These are phyloP conservation scores for Centropyge bicolor DNA, from an alignment of 2,797 vertebrate genomes.

Conservation along the genomic window DNA sequence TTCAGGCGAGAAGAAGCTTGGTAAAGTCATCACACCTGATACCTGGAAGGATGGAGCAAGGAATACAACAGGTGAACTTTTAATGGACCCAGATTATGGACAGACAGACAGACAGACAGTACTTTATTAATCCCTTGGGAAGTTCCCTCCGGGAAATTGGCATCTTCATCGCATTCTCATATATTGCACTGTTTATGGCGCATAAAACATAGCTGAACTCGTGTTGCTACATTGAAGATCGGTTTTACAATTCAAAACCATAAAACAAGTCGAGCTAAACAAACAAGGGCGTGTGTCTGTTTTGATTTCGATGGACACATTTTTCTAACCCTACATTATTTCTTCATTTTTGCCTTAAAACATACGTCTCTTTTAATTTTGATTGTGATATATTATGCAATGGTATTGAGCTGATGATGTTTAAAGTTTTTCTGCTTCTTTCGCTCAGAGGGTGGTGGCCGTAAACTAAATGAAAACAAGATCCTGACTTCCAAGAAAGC, in stretches of 20 bases:
- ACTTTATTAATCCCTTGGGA: too few species aligned
- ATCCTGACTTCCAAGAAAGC: conserved; percentile 96
- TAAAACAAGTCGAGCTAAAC: not conserved
- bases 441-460: conserved; percentile 92
- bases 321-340: too few species aligned
- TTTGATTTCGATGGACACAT: too few species aligned
- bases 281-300: too few species aligned
- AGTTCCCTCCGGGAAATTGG: too few species aligned
- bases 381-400: not conserved
- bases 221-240: not conserved
- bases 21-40: conserved; percentile 96
- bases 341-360: too few species aligned
- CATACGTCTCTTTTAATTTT: not conserved
- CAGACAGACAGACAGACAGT: too few species aligned
- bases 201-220: not conserved
- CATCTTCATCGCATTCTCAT: too few species aligned
- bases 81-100: not conserved
- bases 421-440: conserved; percentile 25
- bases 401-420: not conserved
- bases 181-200: too few species aligned
- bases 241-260: not conserved
- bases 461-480: conserved; percentile 98
- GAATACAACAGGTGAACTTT: conserved; percentile 94
- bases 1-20: conserved; percentile 97
- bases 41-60: conserved; percentile 99